Conservation (phyloP, 2,797 vertebrate species). For the Simalia tracyae region DNA sequence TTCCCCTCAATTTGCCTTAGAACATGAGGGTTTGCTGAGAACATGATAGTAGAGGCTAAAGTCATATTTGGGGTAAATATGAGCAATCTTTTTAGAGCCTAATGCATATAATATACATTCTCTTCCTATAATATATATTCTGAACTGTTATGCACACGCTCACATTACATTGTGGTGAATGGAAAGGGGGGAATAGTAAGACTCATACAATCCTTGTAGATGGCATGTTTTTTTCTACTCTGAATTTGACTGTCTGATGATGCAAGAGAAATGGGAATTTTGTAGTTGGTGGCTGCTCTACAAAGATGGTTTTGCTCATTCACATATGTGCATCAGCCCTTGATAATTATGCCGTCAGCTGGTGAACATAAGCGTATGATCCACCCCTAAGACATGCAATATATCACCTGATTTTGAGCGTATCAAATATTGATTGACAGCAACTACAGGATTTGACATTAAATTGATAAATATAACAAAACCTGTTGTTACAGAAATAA, state of each 20-base stretch:
- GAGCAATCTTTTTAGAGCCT: background rate
- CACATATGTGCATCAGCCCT: background rate
- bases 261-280: background rate
- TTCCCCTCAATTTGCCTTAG: background rate
- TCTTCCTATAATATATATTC: background rate
- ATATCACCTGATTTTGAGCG: constrained; percentile 45
- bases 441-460: constrained; percentile 24
- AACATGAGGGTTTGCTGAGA: background rate
- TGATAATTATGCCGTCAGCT: background rate
- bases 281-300: background rate
- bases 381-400: background rate
- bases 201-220: background rate
- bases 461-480: constrained; percentile 54
- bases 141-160: background rate
- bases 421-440: background rate
- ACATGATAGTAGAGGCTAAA: background rate
- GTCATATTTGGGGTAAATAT: background rate
- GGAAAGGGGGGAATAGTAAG: background rate
- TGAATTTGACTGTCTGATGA: background rate
- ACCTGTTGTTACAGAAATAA: constrained; percentile 34
- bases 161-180: background rate
- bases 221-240: background rate
- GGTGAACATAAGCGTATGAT: background rate
- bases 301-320: background rate
- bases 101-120: background rate